phyloP scores from a whole-genome alignment of 2,888 invertebrate genomes.

The Branchipolynoe longqiensis region DNA sequence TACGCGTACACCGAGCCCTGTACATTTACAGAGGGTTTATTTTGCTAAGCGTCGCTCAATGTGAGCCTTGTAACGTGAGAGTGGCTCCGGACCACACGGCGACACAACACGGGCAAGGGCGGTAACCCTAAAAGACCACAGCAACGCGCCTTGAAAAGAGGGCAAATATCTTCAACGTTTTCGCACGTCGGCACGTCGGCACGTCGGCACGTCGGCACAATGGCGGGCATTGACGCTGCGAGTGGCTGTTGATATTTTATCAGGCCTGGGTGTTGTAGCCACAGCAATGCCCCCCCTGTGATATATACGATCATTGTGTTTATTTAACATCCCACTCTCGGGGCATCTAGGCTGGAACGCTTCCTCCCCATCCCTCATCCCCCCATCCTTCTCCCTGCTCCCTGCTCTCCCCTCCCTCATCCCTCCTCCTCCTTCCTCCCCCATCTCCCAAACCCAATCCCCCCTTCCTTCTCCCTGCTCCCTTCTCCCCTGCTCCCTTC shows the following conservation, averaged over 20 bases:
- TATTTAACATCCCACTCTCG: conserved; percentile 32
- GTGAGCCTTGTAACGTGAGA: conserved; percentile 37
- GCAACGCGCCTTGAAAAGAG: conserved; percentile 28
- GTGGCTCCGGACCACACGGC: conserved; percentile 14
- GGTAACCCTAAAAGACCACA: conserved; percentile 16
- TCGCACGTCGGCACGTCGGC: conserved; percentile 8
- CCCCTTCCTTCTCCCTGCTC: too few relatives aligned
- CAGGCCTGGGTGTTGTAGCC: conserved; percentile 4
- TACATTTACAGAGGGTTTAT: too few relatives aligned
- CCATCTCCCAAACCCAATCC: too few relatives aligned
- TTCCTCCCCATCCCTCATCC: too few relatives aligned
- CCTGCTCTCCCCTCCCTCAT: too few relatives aligned
- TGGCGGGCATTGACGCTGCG: conserved; percentile 12
- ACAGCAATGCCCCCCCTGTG: conserved; percentile 26
- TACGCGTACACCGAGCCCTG: too few relatives aligned
- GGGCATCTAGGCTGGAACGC: conserved; percentile 28
- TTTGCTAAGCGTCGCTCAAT: conserved; percentile 17
- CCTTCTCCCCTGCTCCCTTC: too few relatives aligned
- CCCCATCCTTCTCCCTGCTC: too few relatives aligned
- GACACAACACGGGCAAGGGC: conserved; percentile 14
- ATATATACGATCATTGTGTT: conserved; percentile 24
- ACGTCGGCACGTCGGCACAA: conserved; percentile 32
- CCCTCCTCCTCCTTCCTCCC: too few relatives aligned
- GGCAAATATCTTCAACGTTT: conserved; percentile 46
- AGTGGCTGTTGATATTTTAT: conserved; percentile 30